Base-by-base conservation (phyloP, 1,140 invertebrate species). In the Paralvinella palmiformis region DNA sequence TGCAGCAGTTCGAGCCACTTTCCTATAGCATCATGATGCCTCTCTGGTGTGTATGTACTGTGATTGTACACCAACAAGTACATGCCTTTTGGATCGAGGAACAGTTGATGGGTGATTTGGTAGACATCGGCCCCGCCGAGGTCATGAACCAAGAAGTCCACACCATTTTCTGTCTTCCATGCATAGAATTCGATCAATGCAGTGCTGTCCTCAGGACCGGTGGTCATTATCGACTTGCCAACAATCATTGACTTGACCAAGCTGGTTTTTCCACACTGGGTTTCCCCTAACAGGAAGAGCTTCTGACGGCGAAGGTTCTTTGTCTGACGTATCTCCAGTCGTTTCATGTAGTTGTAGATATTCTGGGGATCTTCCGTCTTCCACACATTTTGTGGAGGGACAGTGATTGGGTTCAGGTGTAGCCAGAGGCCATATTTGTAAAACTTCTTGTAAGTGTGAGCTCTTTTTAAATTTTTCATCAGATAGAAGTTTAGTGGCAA, bases 341-440 rank as follows among this genome's bases (percentile, higher is more conserved):
- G 74, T 50, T 73, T 75, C 15, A 81, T 71, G 62, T 77, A 79
- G 15, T 73, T 63, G 67, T 73, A 81, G 27, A 81, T 79, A 44
- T 74, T 72, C 6, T 73, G 65, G 20, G 76, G 71, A 52, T 76
- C 72, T 24, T 74, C 71, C 0, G 78, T 78, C 58, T 74, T 71
- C 78, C 78, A 79, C 4, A 80, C 67, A 53, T 77, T 70, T 45
- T 73, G 72, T 27, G 79, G 79, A 24, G 79, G 79, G 44, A 71
- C 66, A 45, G 66, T 70, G 13, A 81, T 58, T 13, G 78, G 78
- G 60, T 81, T 81, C 41, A 74, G 73, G 64, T 79, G 75, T 27
- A 81, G 63, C 79, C 79, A 80, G 31, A 81, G 64, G 6, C 79
- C 79, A 65, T 68, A 61, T 67, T 78, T 78, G 6, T 69, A 57